phyloP scores from a whole-genome alignment of 2,113 vertebrate species.

The Grammomys surdaster region DNA sequence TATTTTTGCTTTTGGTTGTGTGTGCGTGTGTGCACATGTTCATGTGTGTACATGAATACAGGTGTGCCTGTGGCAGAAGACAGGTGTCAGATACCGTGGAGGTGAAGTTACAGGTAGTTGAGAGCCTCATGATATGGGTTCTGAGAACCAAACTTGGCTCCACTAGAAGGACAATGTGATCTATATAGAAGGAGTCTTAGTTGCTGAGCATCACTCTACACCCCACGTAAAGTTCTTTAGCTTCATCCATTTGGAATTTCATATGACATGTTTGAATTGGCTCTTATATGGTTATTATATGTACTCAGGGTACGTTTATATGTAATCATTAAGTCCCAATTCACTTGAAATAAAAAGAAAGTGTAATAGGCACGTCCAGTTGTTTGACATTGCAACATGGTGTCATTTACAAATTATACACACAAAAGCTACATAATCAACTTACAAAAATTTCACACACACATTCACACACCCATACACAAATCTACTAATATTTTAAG shows the following conservation, averaged over 20 bases:
- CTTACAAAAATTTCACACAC: not conserved
- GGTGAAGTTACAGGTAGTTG: no score
- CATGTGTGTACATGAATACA: not conserved
- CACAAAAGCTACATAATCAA: not conserved
- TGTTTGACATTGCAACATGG: not conserved
- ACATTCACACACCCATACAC: not conserved
- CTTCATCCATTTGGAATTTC: not conserved
- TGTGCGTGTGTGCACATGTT: not conserved
- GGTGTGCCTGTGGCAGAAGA: not conserved
- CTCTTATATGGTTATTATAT: not conserved
- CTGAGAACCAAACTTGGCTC: no score
- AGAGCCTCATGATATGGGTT: no score
- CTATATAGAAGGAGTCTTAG: not conserved
- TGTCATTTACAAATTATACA: not conserved
- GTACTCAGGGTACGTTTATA: not conserved
- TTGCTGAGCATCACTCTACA: not conserved
- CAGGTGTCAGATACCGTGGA: not conserved
- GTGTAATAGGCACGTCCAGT: not conserved
- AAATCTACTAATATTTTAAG: not conserved
- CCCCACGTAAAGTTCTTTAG: not conserved
- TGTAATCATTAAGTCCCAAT: not conserved
- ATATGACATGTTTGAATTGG: not conserved
- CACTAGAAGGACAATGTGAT: not conserved
- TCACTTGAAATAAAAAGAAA: not conserved
- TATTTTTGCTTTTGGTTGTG: no score